Base-by-base conservation (phyloP, 2,797 vertebrate species). In the Epinephelus malabaricus region DNA sequence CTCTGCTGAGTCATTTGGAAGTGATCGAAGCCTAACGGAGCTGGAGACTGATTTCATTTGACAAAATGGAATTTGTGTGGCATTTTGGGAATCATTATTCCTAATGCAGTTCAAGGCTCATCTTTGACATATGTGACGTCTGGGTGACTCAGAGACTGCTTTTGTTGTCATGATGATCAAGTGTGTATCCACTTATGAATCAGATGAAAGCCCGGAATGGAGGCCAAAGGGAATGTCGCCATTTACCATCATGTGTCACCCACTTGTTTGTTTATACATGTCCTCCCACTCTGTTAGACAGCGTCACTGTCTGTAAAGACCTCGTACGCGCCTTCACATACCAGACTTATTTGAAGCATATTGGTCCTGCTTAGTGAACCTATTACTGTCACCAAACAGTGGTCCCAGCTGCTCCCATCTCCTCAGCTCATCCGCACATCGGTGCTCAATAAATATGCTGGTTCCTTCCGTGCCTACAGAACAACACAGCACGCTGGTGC, bases 231-330 rank as follows among this genome's bases (percentile, higher is more conserved):
- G 74, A 86, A 61, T 53, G 70, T 72, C 66, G 68, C 82, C 78
- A 82, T 76, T 73, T 75, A 51, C 62, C 71, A 51, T 89, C 92
- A 94, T 91, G 78, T 95, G 94, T 90, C 84, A 38, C 71, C 64
- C 93, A 88, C 86, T 91, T 90, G 90, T 91, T 93, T 94, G 90
- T 92, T 92, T 90, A 82, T 40, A 69, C 67, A 61, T 76, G 66
- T 92, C 70, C 73, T 86, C 79, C 62, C 78, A 60, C 40, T 85
- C 63, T 62, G 71, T 79, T 81, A 69, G 85, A 86, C 73, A 81
- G 74, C 38, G 11, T 79, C 75, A 61, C 74, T 66, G 43, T 83
- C 73, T 75, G 71, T 76, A 45, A 82, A 85, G 72, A 78, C 60
- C 63, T 72, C 17, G 18, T 70, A 68, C 15, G 4, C 46, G 49